These are phyloP conservation scores for Porites lobata DNA, from an alignment of 92 coral and sea anemone genomes.

Conservation along the genomic window DNA sequence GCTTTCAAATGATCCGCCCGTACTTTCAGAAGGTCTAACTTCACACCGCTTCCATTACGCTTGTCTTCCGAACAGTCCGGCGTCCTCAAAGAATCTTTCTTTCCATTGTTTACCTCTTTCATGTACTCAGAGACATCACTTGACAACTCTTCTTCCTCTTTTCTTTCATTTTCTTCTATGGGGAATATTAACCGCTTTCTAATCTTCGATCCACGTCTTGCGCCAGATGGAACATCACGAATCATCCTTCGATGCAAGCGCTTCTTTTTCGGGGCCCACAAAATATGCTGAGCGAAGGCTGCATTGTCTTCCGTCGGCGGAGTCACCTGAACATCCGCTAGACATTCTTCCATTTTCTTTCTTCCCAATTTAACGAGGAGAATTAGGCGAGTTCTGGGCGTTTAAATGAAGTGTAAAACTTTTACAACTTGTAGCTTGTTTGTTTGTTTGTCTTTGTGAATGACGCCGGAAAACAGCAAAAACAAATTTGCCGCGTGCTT, in stretches of 20 bases:
- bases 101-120: background rate
- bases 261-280: conserved; percentile 86
- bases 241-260: conserved; percentile 58
- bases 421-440: background rate
- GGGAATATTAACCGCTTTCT: conserved; percentile 73
- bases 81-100: conserved; percentile 30
- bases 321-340: conserved; percentile 62
- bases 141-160: conserved; percentile 29
- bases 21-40: conserved; percentile 11
- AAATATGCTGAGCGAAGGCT: conserved; percentile 49
- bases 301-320: conserved; percentile 64
- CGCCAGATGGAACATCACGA: conserved; percentile 47
- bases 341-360: conserved; percentile 41
- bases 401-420: background rate
- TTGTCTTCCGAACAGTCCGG: conserved; percentile 34
- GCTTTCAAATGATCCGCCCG: conserved; percentile 18
- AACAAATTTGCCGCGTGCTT: conserved; percentile 39
- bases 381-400: background rate
- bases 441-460: background rate
- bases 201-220: conserved; percentile 64
- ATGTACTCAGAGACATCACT: conserved; percentile 17
- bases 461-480: background rate
- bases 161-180: conserved; percentile 59
- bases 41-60: conserved; percentile 12
- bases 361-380: background rate